Base-by-base conservation (phyloP, 2,888 invertebrate species). In the Callyntrura guangdongensis region DNA sequence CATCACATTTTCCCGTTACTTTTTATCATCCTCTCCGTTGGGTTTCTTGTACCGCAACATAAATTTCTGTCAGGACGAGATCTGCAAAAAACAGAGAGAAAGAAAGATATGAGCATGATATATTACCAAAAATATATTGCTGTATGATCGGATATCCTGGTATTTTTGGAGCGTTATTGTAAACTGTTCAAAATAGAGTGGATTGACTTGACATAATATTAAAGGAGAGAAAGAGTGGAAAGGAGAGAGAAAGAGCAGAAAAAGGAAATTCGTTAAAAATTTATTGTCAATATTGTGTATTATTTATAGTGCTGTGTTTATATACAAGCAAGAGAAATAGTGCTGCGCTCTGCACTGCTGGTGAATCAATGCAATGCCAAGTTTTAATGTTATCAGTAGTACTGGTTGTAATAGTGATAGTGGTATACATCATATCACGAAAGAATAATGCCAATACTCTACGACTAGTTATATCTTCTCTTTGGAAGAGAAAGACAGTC, bases 11-110 rank as follows among this genome's bases (percentile, higher is more conserved):
- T 82, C 84, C 91, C 87, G 91, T 91, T 91, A 91, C 56, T 87
- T 91, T 82, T 83, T 83, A 81, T 83, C 59, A 90, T 90, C 91
- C 56, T 84, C 87, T 69, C 87, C 49, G 77, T 87, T 77, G 87
- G 91, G 91, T 87, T 87, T 91, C 91, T 83, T 86, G 90, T 90
- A 90, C 91, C 91, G 91, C 91, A 91, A 91, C 91, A 91, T 91
- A 91, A 91, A 91, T 91, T 87, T 72, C 86, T 91, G 91, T 87
- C 91, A 91, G 49, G 22, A 74, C 36, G 49, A 22, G 82, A 53
- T 86, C 87, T 87, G 87, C 86, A 83, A 86, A 77, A 86, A 20
- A 83, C 45, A 49, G 53, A 86, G 22, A 74, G 11, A 77, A 53
- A 79, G 67, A 81, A 12, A 81, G 20, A n/a, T 53, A 22, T 22